phyloP scores from a whole-genome alignment of 2,888 invertebrate species.

The Pomacea canaliculata region DNA sequence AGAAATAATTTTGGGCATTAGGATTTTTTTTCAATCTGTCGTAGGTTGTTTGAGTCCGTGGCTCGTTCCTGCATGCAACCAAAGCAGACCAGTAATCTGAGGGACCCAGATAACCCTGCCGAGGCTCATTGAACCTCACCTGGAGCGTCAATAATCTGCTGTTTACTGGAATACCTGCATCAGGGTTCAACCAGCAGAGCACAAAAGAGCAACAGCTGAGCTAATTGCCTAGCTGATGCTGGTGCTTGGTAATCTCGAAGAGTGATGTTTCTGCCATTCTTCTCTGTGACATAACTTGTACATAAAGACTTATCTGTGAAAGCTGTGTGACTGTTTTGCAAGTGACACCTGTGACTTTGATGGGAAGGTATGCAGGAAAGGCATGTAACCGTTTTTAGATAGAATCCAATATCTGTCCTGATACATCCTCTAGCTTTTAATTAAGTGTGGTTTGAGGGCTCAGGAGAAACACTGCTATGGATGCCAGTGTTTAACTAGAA shows the following conservation, averaged over 20 bases:
- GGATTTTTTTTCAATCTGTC: conserved; percentile 21
- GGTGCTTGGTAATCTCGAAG: conserved; percentile 19
- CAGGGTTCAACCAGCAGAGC: too few relatives aligned
- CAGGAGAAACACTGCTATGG: too few relatives aligned
- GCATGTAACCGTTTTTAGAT: too few relatives aligned
- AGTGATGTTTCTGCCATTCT: not conserved
- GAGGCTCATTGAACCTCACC: conserved; percentile 35
- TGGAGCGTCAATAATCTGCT: too few relatives aligned
- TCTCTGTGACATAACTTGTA: not conserved
- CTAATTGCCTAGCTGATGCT: not conserved
- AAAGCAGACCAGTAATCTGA: conserved; percentile 41
- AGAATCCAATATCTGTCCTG: too few relatives aligned
- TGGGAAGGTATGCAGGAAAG: too few relatives aligned
- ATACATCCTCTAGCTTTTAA: too few relatives aligned
- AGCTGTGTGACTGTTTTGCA: not conserved
- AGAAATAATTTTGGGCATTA: not conserved
- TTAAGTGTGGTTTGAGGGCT: too few relatives aligned
- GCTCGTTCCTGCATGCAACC: conserved; percentile 89
- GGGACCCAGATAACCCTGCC: conserved; percentile 44
- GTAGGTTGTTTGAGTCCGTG: conserved; percentile 94
- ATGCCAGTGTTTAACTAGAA: too few relatives aligned
- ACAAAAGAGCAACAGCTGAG: too few relatives aligned
- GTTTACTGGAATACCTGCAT: too few relatives aligned
- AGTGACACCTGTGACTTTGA: too few relatives aligned
- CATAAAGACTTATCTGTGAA: not conserved